Conservation (phyloP, 2,888 invertebrate genomes). For the Apoderus coryli region DNA sequence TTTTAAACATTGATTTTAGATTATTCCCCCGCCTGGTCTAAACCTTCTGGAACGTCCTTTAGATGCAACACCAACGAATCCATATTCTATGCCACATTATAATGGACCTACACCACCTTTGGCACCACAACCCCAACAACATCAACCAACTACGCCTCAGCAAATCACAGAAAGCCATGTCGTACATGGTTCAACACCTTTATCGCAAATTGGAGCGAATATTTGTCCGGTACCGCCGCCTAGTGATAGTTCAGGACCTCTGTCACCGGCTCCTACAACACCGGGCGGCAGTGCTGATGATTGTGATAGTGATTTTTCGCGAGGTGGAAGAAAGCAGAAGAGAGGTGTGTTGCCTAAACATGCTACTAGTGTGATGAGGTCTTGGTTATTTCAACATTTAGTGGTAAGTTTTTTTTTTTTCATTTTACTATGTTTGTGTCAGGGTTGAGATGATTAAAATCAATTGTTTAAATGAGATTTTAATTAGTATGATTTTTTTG, state of each 20-base stretch:
- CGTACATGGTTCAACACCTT: conserved; percentile 73
- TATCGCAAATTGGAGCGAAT: conserved; percentile 72
- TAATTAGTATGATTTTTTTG: too few relatives aligned
- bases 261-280: conserved; percentile 47
- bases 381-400: conserved; percentile 93
- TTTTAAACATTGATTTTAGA: too few relatives aligned
- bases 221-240: conserved; percentile 44
- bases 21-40: too few relatives aligned
- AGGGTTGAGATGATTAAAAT: too few relatives aligned
- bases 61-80: conserved; percentile 25
- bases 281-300: conserved; percentile 43
- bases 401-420: conserved; percentile 61
- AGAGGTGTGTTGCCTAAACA: conserved; percentile 88
- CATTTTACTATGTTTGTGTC: too few relatives aligned
- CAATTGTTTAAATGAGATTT: too few relatives aligned
- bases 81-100: conserved; percentile 24
- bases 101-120: conserved; percentile 24
- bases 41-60: conserved; percentile 22
- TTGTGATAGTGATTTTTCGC: conserved; percentile 35
- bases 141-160: conserved; percentile 27
- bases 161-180: conserved; percentile 33
- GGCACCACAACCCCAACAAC: conserved; percentile 19
- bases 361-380: conserved; percentile 90
- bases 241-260: conserved; percentile 37
- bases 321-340: conserved; percentile 47